Percentiles rank a stretch among this genome's conserved stretches.
phyloP scores from a whole-genome alignment of 2,888 invertebrate species.

The Amiota communis region DNA sequence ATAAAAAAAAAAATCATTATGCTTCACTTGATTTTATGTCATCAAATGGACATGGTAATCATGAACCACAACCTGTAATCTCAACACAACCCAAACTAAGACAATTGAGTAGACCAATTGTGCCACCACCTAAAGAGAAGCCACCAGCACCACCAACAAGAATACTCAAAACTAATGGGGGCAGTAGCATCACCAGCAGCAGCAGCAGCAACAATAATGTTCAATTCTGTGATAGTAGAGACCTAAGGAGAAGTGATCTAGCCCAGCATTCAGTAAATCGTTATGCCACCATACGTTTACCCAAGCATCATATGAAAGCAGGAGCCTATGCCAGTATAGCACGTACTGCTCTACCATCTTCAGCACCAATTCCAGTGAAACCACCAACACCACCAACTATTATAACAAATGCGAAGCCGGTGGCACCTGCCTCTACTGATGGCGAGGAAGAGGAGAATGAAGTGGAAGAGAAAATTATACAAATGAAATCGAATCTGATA shows the following conservation, averaged over 20 bases:
- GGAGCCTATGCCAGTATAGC: constrained; percentile 39
- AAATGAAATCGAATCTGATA: background rate
- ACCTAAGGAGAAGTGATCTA: constrained; percentile 14
- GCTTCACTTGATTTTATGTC: background rate
- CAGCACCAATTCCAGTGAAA: constrained; percentile 29
- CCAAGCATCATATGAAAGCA: constrained; percentile 65
- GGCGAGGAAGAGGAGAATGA: background rate
- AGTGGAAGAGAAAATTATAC: background rate
- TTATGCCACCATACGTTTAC: constrained; percentile 56
- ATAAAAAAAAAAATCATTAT: constrained; percentile 35
- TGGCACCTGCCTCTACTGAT: background rate
- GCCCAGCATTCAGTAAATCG: constrained; percentile 52
- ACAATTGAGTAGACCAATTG: constrained; percentile 43
- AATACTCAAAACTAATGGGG: background rate
- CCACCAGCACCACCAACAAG: constrained; percentile 47
- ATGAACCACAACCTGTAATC: constrained; percentile 54
- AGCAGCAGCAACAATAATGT: background rate
- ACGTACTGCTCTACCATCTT: constrained; percentile 4
- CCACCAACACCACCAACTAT: constrained; percentile 17
- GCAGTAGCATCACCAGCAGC: background rate
- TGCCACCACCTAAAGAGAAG: constrained; percentile 57
- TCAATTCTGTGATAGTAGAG: constrained; percentile 11
- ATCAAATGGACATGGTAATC: constrained; percentile 38
- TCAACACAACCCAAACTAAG: constrained; percentile 57
- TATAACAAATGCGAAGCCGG: background rate